Percentiles rank a stretch among this genome's conserved stretches.
Evolutionary conservation across 2,888 invertebrate species (phyloP).

Genomic region (Horisme vitalbata): DNA sequence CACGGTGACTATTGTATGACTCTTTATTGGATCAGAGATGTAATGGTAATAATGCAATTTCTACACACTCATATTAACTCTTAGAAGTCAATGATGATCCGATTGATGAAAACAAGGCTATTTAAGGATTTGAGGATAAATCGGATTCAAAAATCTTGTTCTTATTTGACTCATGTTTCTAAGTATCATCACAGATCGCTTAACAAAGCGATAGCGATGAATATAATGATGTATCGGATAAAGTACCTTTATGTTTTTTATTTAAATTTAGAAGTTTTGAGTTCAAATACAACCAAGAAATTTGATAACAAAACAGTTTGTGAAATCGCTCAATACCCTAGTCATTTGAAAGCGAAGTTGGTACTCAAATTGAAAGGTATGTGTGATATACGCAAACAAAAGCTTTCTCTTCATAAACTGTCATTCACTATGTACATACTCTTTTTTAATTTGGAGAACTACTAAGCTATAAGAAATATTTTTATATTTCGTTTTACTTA

Average conservation of each 20-base stretch:
- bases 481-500: too few species aligned
- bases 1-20: constrained; percentile 12
- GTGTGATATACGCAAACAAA: constrained; percentile 18
- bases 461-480: too few species aligned
- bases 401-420: constrained; percentile 23
- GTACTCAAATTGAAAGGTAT: constrained; percentile 9
- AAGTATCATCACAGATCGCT: constrained; percentile 28
- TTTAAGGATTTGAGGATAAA: too few species aligned
- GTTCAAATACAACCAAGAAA: too few species aligned
- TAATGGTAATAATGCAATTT: too few species aligned
- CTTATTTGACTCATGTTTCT: constrained; percentile 29
- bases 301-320: neutral
- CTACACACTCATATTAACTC: too few species aligned
- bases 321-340: neutral
- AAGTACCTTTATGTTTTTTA: too few species aligned
- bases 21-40: neutral
- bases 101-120: too few species aligned
- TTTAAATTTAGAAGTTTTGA: too few species aligned
- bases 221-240: constrained; percentile 23
- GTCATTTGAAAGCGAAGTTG: constrained; percentile 20
- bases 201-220: constrained; percentile 35
- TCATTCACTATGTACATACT: neutral
- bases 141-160: constrained; percentile 9
- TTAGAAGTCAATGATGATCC: too few species aligned
- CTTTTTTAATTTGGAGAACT: neutral